phyloP scores from a whole-genome alignment of 1,140 invertebrate genomes.

The Apis dorsata region DNA sequence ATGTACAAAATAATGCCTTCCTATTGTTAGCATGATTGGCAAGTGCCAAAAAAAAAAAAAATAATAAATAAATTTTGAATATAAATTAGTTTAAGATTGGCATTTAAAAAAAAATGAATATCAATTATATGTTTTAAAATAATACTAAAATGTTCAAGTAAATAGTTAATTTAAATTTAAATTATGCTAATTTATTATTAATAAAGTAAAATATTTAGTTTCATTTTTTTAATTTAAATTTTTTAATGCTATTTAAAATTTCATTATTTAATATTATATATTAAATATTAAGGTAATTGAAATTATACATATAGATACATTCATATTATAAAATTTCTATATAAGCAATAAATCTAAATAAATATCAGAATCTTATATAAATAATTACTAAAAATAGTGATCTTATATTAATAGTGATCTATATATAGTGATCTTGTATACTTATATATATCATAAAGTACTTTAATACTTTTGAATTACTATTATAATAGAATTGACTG shows the following conservation, averaged over 20 bases:
- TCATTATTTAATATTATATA: background rate
- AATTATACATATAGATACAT: too few relatives aligned
- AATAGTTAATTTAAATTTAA: background rate
- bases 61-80: conserved; percentile 34
- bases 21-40: conserved; percentile 16
- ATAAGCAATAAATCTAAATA: conserved; percentile 35
- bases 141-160: background rate
- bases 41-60: conserved; percentile 10
- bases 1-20: conserved; percentile 55
- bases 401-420: conserved; percentile 2
- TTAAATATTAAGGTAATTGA: background rate
- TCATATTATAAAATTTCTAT: too few relatives aligned
- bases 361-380: conserved; percentile 19
- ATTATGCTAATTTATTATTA: conserved; percentile 11
- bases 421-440: conserved; percentile 1
- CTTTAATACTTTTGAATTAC: background rate
- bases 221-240: background rate
- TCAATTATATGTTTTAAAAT: background rate
- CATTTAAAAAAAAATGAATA: conserved; percentile 9
- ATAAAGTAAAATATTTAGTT: conserved; percentile 5
- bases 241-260: background rate
- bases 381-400: background rate
- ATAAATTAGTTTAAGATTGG: conserved; percentile 4
- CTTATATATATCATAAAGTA: conserved; percentile 5
- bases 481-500: background rate